A percentile compares a stretch with the other conserved stretches of the same genome.
phyloP scores from a whole-genome alignment of 1,140 invertebrate species.

The Drosophila triauraria region DNA sequence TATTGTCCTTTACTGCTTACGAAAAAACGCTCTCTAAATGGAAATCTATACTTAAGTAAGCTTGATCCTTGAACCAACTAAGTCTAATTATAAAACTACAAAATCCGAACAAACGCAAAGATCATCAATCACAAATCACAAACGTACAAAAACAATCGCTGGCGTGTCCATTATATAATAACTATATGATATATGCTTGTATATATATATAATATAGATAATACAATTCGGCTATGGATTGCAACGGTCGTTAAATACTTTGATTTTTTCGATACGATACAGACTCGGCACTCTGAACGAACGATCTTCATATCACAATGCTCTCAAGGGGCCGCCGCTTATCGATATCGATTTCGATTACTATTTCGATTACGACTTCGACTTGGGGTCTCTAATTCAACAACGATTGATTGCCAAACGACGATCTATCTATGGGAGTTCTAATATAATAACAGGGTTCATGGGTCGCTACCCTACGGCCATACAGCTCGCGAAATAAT shows the following conservation, averaged over 20 bases:
- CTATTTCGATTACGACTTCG: not conserved
- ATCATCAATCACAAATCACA: slow-evolving; percentile 13
- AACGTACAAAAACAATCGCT: slow-evolving; percentile 36
- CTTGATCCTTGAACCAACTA: slow-evolving; percentile 49
- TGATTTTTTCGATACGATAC: slow-evolving; percentile 30
- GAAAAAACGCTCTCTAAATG: slow-evolving; percentile 43
- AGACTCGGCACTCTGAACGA: slow-evolving; percentile 28
- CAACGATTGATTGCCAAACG: slow-evolving; percentile 65
- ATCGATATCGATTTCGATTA: not conserved
- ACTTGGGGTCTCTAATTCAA: slow-evolving; percentile 29
- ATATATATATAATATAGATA: slow-evolving; percentile 26
- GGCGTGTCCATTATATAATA: slow-evolving; percentile 8
- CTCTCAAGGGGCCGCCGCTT: slow-evolving; percentile 39
- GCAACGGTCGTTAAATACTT: slow-evolving; percentile 48
- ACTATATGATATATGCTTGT: not conserved
- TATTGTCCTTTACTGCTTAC: slow-evolving; percentile 69
- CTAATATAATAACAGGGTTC: slow-evolving; percentile 13
- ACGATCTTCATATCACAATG: slow-evolving; percentile 63
- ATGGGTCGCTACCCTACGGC: slow-evolving; percentile 10
- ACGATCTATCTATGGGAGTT: slow-evolving; percentile 51
- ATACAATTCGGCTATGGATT: slow-evolving; percentile 27
- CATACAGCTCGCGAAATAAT: slow-evolving; percentile 37
- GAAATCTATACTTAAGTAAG: slow-evolving; percentile 24
- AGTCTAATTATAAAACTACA: slow-evolving; percentile 48
- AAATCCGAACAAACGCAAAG: slow-evolving; percentile 42